Percentiles rank a stretch among this genome's conserved stretches.
These are phyloP conservation scores for Lepus townsendii DNA, from an alignment of 2,797 vertebrate genomes.

Conservation along the genomic window DNA sequence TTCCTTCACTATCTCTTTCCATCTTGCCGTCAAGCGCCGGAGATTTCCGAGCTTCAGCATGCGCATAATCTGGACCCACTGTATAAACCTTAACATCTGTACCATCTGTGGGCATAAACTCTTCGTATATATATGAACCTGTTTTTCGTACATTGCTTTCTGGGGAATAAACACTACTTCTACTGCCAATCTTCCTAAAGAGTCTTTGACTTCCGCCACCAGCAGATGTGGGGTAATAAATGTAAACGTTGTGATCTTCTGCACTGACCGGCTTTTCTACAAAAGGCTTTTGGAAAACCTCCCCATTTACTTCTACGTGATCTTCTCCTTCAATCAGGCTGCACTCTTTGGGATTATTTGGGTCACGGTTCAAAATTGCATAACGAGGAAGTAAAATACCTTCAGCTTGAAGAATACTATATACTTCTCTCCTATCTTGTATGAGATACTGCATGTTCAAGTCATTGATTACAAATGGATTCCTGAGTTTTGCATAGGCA, in stretches of 20 bases:
- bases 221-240: constrained; percentile 95
- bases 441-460: constrained; percentile 95
- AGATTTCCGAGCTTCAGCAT: constrained; percentile 95
- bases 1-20: constrained; percentile 95
- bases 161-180: constrained; percentile 95
- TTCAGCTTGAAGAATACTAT: constrained; percentile 93
- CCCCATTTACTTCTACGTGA: constrained; percentile 95
- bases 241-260: constrained; percentile 96
- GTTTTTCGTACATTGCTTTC: constrained; percentile 95
- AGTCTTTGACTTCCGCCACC: constrained; percentile 95
- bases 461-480: constrained; percentile 95
- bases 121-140: constrained; percentile 95
- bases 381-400: constrained; percentile 95
- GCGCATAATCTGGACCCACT: constrained; percentile 95
- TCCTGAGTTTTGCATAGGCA: constrained; percentile 95
- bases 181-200: constrained; percentile 96
- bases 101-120: constrained; percentile 96
- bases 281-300: constrained; percentile 95
- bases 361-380: constrained; percentile 94
- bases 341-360: constrained; percentile 95
- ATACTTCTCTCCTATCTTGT: constrained; percentile 95
- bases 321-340: constrained; percentile 95
- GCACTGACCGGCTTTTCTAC: constrained; percentile 96
- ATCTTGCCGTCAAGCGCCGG: constrained; percentile 95
- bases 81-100: constrained; percentile 95